A percentile compares a stretch with the other conserved stretches of the same genome.
These are phyloP conservation scores for Lagodon rhomboides DNA, from an alignment of 2,797 vertebrate genomes.

Conservation along the genomic window DNA sequence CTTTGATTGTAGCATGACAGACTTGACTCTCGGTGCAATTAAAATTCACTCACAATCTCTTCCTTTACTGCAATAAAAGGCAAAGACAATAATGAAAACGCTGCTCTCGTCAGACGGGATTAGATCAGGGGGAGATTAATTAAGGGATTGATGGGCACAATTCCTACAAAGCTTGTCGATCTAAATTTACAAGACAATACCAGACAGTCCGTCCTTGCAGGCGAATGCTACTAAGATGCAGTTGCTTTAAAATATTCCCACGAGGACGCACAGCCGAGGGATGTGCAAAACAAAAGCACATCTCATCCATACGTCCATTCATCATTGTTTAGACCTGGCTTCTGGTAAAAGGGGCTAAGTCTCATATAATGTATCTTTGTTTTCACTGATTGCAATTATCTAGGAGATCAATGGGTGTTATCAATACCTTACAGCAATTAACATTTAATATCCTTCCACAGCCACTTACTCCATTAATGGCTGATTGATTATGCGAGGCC, in stretches of 20 bases:
- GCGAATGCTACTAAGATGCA: conserved; percentile 17
- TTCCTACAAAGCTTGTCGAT: conserved; percentile 37
- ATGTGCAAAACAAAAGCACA: conserved; percentile 60
- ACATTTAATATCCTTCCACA: conserved; percentile 90
- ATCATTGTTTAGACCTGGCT: conserved; percentile 66
- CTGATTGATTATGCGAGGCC: conserved; percentile 86
- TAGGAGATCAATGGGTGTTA: conserved; percentile 82
- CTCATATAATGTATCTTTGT: conserved; percentile 85
- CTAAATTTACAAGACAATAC: conserved; percentile 47
- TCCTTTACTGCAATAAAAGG: conserved; percentile 12
- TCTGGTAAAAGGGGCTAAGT: conserved; percentile 65
- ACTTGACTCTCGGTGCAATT: conserved; percentile 1
- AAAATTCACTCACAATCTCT: neutral
- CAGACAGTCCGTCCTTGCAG: conserved; percentile 30
- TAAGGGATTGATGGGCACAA: conserved; percentile 36
- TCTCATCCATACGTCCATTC: conserved; percentile 67
- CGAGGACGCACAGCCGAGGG: conserved; percentile 26
- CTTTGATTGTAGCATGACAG: neutral
- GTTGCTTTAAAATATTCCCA: conserved; percentile 32
- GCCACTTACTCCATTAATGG: conserved; percentile 89
- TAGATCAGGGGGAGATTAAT: conserved; percentile 33
- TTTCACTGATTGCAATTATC: conserved; percentile 87
- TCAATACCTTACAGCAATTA: conserved; percentile 90
- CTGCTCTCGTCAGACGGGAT: conserved; percentile 11
- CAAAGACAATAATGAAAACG: conserved; percentile 33